phyloP scores from a whole-genome alignment of 2,113 vertebrate genomes.

The Coptodon bakossiorum region DNA sequence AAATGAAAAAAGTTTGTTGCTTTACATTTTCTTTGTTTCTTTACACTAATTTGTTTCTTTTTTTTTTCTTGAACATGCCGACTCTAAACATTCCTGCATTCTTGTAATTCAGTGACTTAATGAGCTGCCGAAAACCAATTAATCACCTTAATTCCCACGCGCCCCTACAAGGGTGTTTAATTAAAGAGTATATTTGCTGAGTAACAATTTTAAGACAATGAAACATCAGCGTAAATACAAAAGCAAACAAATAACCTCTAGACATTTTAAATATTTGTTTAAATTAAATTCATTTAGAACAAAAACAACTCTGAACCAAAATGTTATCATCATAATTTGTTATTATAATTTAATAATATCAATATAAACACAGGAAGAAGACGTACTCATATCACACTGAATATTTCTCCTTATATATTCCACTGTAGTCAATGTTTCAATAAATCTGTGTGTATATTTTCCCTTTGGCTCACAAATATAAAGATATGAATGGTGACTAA shows the following conservation, averaged over 20 bases:
- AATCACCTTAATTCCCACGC: not conserved
- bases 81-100: not conserved
- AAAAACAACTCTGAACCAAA: not conserved
- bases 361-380: not conserved
- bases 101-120: not conserved
- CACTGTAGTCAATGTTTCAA: not conserved
- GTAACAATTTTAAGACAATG: not conserved
- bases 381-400: not conserved
- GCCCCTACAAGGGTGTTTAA: not conserved
- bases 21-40: not conserved
- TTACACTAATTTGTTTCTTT: not conserved
- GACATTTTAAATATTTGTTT: not conserved
- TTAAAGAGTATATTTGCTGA: not conserved
- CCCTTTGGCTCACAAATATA: not conserved
- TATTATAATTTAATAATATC: not conserved
- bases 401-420: not conserved
- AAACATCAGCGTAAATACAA: not conserved
- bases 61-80: not conserved
- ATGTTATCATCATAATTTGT: not conserved
- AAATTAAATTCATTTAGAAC: not conserved
- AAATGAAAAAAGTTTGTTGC: not conserved
- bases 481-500: not conserved
- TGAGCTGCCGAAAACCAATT: not conserved
- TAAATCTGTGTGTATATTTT: not conserved
- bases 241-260: not conserved